Evolutionary conservation across 2,888 invertebrate genomes (phyloP), one percentile per base, ranked within the genome.

Genomic region (Nomada goodeniana): DNA sequence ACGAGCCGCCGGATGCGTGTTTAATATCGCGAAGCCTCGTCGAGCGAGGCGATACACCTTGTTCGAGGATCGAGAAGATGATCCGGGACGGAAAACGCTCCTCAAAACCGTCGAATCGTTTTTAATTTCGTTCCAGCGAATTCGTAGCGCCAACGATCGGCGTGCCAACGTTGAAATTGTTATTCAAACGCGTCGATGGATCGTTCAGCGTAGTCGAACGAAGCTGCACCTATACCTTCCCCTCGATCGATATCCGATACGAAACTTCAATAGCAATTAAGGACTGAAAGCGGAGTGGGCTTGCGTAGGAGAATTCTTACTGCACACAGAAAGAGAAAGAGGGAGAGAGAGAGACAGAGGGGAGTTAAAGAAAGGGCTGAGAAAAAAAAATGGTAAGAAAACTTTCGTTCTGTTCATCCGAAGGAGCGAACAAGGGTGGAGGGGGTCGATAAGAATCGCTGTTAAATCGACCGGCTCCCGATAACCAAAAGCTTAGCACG

Each of bases 401-500:
- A 23, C 13, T 73, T 76, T 52, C 47, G 65, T 75, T 69, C 68
- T 29, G 76, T 72, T 82, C 69, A 61, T 76, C 76, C 53, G 59
- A 57, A 68, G 65, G 71, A 60, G 50, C 60, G 53, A 67, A 64
- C 44, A 23, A 1, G 23, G 23, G 23, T 0, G 23, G 23, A 1
- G 23, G n/a, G 26, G 70, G 42, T 81, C 69, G 82, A 81, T 69
- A 73, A 60, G 81, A 72, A 81, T 26, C 60, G 68, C 68, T 69
- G 82, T 53, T 84, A 68, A 83, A 83, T 83, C 83, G 83, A 79
- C 63, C 70, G 68, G 47, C 36, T 68, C 52, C 29, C 36, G 71
- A 82, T 83, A 82, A 71, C 69, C 70, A 83, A 64, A 59, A 75
- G 83, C 83, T 79, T 78, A 75, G 75, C 83, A 83, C 83, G 77